Evolutionary conservation across 2,797 vertebrate genomes (phyloP), one percentile per base, ranked within the genome.

Genomic region (Geotrypetes seraphini): DNA sequence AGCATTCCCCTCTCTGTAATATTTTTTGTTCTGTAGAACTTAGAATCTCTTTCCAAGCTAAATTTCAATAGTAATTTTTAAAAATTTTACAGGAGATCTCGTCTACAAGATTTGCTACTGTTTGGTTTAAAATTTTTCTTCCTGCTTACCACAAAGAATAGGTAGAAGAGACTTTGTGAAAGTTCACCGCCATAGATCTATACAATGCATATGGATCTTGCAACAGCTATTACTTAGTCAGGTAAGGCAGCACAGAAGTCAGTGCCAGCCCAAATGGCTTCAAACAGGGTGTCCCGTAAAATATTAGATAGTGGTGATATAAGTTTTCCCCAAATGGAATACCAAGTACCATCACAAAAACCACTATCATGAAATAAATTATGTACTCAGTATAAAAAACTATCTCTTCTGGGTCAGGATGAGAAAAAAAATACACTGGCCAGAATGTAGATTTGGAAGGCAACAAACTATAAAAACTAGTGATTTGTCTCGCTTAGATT

Each of bases 11-110:
- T n/a, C 56, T 78, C 71, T 66, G 61, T n/a, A n/a, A n/a, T n/a
- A n/a, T 47, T 79, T 79, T 63, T 57, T 71, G 62, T 63, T 69
- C 60, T 71, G 62, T 63, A 69, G 53, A 45, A 71, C 66, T 71
- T 20, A 73, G 70, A 72, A 61, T 79, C 75, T 81, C 73, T 43
- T 60, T 75, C 78, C 79, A 81, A 83, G 81, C 79, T 84, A 84
- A 79, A 77, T 79, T 79, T 78, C 78, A 79, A 66, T 53, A 53
- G 67, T 73, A 67, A 51, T 57, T 71, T 53, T 73, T 46, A 60
- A 57, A 57, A 57, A 57, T 43, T 59, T 66, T 71, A 75, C 9
- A 72, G 85, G 83, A 83, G 63, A 75, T 69, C 65, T 82, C 71
- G 66, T 61, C 70, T 69, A 56, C 6, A 52, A 60, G 59, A 35